Evolutionary conservation across 2,888 invertebrate genomes (phyloP), one percentile per base, ranked within the genome.

Genomic region (Ametastegia equiseti): DNA sequence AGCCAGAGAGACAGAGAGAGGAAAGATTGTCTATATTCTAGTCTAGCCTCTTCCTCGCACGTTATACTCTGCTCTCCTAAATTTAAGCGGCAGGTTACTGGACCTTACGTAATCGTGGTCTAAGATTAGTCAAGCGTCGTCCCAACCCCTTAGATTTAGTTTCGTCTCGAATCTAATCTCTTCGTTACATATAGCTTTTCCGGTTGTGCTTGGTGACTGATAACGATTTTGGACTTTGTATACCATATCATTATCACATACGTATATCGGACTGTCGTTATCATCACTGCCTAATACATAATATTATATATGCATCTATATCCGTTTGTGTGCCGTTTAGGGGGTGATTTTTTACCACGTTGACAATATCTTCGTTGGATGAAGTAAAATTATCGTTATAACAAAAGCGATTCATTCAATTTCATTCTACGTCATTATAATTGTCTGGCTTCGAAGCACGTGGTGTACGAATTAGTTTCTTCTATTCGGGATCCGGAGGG

Each of bases 101-200:
- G 89, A 89, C 88, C 88, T 89, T 89, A 88, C 88, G 87, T 89
- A 89, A 89, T 83, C 84, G 67, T 83, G 84, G 82, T 86, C 87
- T 85, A 88, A 87, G 85, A 86, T 87, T 86, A 88, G 87, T 85
- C 36, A 42, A 36, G 39, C 39, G 11, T 39, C 47, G n/a, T 36
- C 73, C 39, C 45, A 81, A 63, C 81, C 81, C 81, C 81, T 81
- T 47, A 81, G 47, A 63, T 77, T 77, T 33, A 75, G 75, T 63
- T 60, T 81, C 81, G 47, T n/a, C 60, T 77, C 27, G 60, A 33
- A 78, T 78, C 78, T 78, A 78, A 78, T 78, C 60, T 78, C 27
- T 71, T 42, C 27, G 39, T 39, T 45, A 71, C 47, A 71, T 71
- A 54, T 19, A 19, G 30, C 71, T 36, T 50, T 54, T 33, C 36